Evolutionary conservation across 2,797 vertebrate genomes (phyloP), one percentile per base, ranked within the genome.

Genomic region (Rhinatrema bivittatum): DNA sequence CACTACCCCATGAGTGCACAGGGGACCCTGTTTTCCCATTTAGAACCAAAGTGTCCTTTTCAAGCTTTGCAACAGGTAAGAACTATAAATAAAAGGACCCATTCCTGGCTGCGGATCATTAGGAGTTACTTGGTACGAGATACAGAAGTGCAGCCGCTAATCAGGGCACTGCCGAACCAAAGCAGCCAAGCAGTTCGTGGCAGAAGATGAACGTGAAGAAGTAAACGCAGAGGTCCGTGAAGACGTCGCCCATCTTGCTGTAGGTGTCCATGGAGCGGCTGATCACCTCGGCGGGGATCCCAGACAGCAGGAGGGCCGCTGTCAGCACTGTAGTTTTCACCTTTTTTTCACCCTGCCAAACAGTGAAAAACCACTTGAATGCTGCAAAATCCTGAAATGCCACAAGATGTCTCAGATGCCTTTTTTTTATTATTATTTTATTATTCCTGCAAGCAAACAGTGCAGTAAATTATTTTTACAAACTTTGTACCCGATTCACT

Each of bases 241-340:
- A 98, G 44, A 98, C 93, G 37, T 98, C 93, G 5, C 91, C 91
- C 94, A 98, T 98, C 77, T 89, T 91, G 72, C 93, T 77, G 66
- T 98, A 98, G 35, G 94, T 98, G 68, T 97, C 91, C 90, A 96
- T 92, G 21, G 92, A 98, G 56, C 91, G 91, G 73, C 84, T 94
- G 49, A 98, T 97, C 44, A 98, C 91, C 57, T 98, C 94, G 0
- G 91, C 88, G 0, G 95, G 95, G 62, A 98, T 97, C 15, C 93
- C 93, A 3, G 94, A 98, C 27, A 98, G 74, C 10, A 98, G 53
- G 33, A 98, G 88, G 17, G 95, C 94, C 7, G 95, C 87, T 0
- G 92, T 95, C 25, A 98, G 63, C 28, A 97, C 89, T 1, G 93
- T 97, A 0, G 90, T 94, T 82, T 91, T 85, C 30, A 79, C 70